Evolutionary conservation across 2,797 vertebrate species (phyloP).

Genomic region (Hydrocynus forskahlii): DNA sequence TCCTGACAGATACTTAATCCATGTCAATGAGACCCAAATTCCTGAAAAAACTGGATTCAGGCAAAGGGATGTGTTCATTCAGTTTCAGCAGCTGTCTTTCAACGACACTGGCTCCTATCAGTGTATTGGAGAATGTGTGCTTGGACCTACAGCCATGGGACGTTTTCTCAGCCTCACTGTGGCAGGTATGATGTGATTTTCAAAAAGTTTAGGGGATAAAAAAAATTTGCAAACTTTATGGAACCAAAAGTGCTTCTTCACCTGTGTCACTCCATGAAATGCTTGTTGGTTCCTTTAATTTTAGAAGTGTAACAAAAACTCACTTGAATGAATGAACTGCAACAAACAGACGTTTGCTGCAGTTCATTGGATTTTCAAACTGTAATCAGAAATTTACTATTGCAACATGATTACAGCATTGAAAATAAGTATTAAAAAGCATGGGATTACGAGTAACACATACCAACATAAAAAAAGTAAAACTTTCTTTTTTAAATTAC

Average conservation of each 20-base stretch:
- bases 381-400: no score
- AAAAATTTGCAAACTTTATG: not conserved
- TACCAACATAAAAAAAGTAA: no score
- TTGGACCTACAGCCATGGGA: slow-evolving; percentile 18
- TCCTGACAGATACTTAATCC: not conserved
- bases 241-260: not conserved
- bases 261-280: not conserved
- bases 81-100: slow-evolving; percentile 1
- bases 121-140: slow-evolving; percentile 26
- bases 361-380: no score
- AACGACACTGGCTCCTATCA: slow-evolving; percentile 1
- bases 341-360: no score
- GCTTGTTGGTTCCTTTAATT: no score
- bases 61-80: not conserved
- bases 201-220: no score
- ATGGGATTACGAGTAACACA: no score
- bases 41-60: not conserved
- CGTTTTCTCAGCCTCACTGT: slow-evolving; percentile 4
- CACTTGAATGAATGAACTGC: no score
- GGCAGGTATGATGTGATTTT: slow-evolving; percentile 29
- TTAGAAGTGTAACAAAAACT: not conserved
- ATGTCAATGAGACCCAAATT: slow-evolving; percentile 27
- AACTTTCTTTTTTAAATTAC: no score
- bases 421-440: no score
- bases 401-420: no score